A percentile compares a stretch with the other conserved stretches of the same genome.
Evolutionary conservation across 2,888 invertebrate species (phyloP).

Genomic region (Tipula unca): DNA sequence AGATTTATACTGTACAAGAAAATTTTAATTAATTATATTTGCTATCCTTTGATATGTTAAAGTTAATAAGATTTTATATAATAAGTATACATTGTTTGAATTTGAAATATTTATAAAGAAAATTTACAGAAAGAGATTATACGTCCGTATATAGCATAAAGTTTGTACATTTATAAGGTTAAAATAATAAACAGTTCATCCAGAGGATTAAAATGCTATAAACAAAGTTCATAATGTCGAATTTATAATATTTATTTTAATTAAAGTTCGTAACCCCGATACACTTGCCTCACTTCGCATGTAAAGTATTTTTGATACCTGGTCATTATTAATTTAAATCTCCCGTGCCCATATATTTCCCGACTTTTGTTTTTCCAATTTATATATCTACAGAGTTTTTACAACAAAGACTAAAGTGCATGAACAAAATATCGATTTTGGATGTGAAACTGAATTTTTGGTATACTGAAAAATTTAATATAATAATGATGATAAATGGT

Average conservation of each 20-base stretch:
- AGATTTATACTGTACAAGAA: background rate
- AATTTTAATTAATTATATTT: background rate
- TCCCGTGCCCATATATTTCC: background rate
- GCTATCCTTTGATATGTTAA: background rate
- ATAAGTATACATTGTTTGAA: background rate
- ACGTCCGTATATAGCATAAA: background rate
- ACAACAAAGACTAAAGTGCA: background rate
- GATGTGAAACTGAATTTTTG: background rate
- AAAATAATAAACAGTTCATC: background rate
- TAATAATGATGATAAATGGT: background rate
- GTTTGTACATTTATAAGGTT: background rate
- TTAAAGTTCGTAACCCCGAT: background rate
- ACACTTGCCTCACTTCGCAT: background rate
- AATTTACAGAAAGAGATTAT: background rate
- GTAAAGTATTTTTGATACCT: background rate
- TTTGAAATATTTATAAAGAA: background rate
- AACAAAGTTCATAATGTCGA: background rate
- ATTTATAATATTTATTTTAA: background rate
- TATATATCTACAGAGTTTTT: background rate
- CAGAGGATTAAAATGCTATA: background rate
- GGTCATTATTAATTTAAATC: background rate
- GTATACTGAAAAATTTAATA: too few species aligned
- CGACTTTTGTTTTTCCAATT: background rate
- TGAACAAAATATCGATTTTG: background rate
- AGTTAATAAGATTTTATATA: background rate